Conservation (phyloP, 2,113 vertebrate genomes). For the Carlito syrichta region DNA sequence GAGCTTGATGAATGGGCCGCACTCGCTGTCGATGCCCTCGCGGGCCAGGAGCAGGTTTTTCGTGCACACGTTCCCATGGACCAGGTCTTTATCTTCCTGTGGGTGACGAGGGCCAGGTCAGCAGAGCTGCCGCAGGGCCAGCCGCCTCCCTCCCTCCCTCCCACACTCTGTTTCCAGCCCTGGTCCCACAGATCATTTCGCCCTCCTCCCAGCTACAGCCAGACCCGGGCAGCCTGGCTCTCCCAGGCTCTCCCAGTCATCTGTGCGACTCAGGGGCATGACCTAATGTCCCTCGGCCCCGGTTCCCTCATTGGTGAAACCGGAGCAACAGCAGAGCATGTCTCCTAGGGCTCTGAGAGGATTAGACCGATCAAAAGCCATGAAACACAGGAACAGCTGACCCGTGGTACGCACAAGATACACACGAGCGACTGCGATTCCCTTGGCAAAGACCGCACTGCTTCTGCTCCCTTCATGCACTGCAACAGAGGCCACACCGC, state of each 20-base stretch:
- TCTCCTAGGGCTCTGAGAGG: neutral
- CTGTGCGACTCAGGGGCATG: neutral
- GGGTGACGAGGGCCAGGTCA: neutral
- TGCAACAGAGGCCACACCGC: neutral
- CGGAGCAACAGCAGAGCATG: neutral
- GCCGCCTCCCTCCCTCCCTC: neutral
- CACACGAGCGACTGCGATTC: neutral
- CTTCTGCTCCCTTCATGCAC: too few species aligned
- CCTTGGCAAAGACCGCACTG: too few species aligned
- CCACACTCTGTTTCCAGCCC: neutral
- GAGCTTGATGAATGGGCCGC: conserved; percentile 96
- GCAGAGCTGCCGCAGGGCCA: rapidly evolving
- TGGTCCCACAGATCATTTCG: neutral
- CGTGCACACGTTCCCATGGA: conserved; percentile 96
- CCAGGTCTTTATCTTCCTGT: conserved; percentile 97
- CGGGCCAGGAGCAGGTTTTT: conserved; percentile 97
- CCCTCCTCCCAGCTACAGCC: neutral
- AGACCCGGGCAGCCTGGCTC: neutral
- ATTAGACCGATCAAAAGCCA: neutral
- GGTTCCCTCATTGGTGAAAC: neutral
- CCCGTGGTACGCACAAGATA: neutral
- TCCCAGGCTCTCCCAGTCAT: neutral
- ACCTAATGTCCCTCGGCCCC: neutral
- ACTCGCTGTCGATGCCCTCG: conserved; percentile 88
- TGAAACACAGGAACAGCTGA: neutral